Base-by-base conservation (phyloP, 64 coral and sea anemone genomes). In the Porites australiensis region DNA sequence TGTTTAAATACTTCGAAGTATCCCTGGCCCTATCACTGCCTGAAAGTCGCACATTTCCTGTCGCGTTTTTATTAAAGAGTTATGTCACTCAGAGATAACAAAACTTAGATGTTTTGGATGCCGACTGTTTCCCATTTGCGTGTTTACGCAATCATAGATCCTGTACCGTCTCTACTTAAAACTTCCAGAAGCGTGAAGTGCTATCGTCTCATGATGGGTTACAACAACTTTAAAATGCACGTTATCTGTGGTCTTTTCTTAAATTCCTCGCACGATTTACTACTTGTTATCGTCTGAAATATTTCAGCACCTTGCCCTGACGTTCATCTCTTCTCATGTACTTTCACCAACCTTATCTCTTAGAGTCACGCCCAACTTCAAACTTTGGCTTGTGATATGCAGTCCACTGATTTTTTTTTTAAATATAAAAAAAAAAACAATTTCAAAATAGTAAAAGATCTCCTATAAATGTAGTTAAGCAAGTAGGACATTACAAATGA, bases 61-160 rank as follows among this genome's bases (percentile, higher is more conserved):
- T 67, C 78, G 37, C 20, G 23, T 46, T 82, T 64, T 46, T 15
- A 82, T 8, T 22, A 59, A 52, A 68, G 44, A n/a, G 63, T 51
- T 45, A 84, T 84, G 81, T 68, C 59, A 84, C 64, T 50, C 14
- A 46, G 46, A 20, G 81, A 84, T 84, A 84, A 68, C 62, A 3
- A 50, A 21, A 68, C 8, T 84, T 5, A 19, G 44, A 83, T 83
- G 46, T n/a, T 84, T 84, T 44, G 10, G 23, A 84, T 84, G 67
- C 81, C 45, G 64, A 4, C 45, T 68, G 47, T 51, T 84, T 84
- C 44, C 37, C 52, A 84, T 69, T 67, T 68, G 62, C 81, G 61
- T 50, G 69, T 51, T 64, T 65, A 68, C 22, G 5, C 44, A 68
- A 20, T 5, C 44, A 80, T 61, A 10, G 16, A 18, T n/a, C 45